Conservation (phyloP, 2,797 vertebrate species). For the Echiichthys vipera region DNA sequence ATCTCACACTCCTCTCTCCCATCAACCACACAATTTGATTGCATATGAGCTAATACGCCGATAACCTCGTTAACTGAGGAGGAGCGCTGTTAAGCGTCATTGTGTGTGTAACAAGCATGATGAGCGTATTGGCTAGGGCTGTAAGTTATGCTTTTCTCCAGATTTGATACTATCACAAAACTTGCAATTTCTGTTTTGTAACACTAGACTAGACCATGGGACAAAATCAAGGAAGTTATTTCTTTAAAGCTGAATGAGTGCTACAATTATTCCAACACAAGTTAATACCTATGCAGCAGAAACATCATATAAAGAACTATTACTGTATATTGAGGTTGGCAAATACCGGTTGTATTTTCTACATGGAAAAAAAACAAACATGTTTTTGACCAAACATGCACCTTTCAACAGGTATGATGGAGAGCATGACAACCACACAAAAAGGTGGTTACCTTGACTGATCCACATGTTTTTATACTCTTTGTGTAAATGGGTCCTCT, state of each 20-base stretch:
- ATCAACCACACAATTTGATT: too few relatives aligned
- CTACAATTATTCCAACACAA: neutral
- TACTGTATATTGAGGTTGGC: too few relatives aligned
- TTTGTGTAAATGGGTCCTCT: neutral
- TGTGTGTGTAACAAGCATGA: too few relatives aligned
- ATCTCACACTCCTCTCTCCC: too few relatives aligned
- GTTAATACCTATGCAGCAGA: neutral
- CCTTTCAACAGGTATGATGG: neutral
- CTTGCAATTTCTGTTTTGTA: too few relatives aligned
- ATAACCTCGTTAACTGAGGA: too few relatives aligned
- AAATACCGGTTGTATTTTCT: neutral
- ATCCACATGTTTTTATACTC: neutral
- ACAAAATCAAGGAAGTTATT: neutral
- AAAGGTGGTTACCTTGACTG: neutral
- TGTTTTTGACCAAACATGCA: neutral
- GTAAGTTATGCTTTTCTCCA: too few relatives aligned
- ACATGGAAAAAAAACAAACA: neutral
- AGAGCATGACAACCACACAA: neutral
- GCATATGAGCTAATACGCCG: too few relatives aligned
- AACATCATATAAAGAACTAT: neutral
- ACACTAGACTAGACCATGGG: too few relatives aligned
- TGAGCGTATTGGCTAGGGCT: too few relatives aligned
- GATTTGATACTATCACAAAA: too few relatives aligned
- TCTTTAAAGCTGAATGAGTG: neutral
- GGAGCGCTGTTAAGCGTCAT: too few relatives aligned